phyloP scores from a whole-genome alignment of 2,797 vertebrate species.

The Scarus forsteni region DNA sequence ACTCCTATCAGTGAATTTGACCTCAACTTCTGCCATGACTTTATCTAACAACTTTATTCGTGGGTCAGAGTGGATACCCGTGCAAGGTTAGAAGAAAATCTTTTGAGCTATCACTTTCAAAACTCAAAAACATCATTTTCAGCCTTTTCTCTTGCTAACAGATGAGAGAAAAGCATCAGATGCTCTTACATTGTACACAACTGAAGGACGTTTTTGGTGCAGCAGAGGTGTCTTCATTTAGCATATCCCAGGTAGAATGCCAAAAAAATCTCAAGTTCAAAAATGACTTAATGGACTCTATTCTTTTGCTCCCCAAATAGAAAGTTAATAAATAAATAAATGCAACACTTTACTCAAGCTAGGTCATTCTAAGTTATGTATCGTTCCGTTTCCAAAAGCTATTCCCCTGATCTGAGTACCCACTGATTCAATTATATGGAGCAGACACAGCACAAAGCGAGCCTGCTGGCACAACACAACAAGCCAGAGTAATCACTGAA shows the following conservation, averaged over 20 bases:
- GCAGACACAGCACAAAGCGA: slow-evolving; percentile 15
- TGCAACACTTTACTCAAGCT: slow-evolving; percentile 34
- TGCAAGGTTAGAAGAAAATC: no score
- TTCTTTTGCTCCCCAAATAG: slow-evolving; percentile 16
- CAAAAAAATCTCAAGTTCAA: slow-evolving; percentile 25
- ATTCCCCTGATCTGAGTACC: slow-evolving; percentile 27
- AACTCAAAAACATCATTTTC: no score
- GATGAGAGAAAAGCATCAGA: no score
- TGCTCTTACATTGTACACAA: no score
- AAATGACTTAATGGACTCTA: slow-evolving; percentile 1
- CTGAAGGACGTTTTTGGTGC: not conserved
- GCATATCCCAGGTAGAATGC: not conserved
- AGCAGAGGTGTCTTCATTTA: not conserved
- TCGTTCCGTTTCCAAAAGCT: slow-evolving; percentile 45
- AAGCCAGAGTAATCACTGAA: not conserved
- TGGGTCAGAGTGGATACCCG: no score
- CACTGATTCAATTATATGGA: slow-evolving; percentile 35
- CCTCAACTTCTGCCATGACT: no score
- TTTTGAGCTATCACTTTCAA: no score
- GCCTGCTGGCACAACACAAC: slow-evolving; percentile 24
- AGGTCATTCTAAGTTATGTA: slow-evolving; percentile 29
- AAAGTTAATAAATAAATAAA: slow-evolving; percentile 48
- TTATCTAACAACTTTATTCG: no score
- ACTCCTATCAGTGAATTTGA: no score
- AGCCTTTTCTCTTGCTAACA: no score